These are phyloP conservation scores for Drosophila santomea DNA, from an alignment of 1,140 invertebrate species.

Conservation along the genomic window DNA sequence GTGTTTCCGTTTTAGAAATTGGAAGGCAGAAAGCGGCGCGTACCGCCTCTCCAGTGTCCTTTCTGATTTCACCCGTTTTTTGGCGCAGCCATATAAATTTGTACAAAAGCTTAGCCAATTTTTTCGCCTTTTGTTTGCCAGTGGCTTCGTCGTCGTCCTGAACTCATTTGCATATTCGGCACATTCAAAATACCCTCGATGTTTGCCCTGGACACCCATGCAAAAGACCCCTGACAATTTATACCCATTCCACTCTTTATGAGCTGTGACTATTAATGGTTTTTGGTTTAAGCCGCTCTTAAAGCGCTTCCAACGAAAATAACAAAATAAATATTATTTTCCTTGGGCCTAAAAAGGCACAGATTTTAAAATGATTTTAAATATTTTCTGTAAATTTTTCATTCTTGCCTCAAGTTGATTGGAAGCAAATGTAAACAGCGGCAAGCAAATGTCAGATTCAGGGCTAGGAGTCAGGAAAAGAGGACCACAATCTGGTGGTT, in stretches of 20 bases:
- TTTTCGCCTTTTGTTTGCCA: constrained; percentile 28
- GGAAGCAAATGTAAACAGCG: constrained; percentile 31
- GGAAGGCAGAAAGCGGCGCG: constrained; percentile 43
- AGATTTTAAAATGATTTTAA: too few relatives aligned
- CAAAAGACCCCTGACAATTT: constrained; percentile 5
- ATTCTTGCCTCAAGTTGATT: constrained; percentile 10
- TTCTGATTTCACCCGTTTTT: constrained; percentile 22
- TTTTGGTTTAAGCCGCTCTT: background rate
- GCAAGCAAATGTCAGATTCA: constrained; percentile 22
- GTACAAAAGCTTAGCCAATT: constrained; percentile 72
- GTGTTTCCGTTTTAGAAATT: constrained; percentile 80
- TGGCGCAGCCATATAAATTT: constrained; percentile 64
- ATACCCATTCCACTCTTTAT: constrained; percentile 4
- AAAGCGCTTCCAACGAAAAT: background rate
- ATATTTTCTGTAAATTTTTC: constrained; percentile 9
- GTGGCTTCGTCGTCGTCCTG: constrained; percentile 28
- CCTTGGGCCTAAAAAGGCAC: too few relatives aligned
- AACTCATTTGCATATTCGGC: constrained; percentile 76
- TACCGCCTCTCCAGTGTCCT: constrained; percentile 37
- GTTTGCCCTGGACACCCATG: constrained; percentile 35
- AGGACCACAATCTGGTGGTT: constrained; percentile 40
- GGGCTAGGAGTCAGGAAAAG: background rate
- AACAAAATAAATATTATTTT: background rate
- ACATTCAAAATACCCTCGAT: constrained; percentile 59
- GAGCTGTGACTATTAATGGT: constrained; percentile 11